Evolutionary conservation across 2,888 invertebrate species (phyloP).

Genomic region (Noctua janthina): DNA sequence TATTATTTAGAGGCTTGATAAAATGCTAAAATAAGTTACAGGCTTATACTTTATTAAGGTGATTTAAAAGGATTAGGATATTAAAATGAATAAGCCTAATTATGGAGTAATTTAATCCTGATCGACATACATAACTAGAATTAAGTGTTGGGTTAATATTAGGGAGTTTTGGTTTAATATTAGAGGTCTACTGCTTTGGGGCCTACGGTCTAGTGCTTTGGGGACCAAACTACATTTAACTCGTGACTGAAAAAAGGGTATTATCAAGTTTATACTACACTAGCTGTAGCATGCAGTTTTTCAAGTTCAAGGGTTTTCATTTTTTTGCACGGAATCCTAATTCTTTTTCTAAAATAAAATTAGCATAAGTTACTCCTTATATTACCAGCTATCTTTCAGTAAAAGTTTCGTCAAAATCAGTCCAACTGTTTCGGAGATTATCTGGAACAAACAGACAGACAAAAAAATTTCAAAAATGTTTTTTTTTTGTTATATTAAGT

Average conservation of each 20-base stretch:
- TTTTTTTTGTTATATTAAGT: no score
- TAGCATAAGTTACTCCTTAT: no score
- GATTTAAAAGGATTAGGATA: constrained; percentile 63
- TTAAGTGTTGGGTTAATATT: neutral
- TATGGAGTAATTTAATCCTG: constrained; percentile 49
- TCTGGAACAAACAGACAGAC: no score
- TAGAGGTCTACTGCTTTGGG: neutral
- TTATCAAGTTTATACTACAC: neutral
- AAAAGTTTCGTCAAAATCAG: no score
- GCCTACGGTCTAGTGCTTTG: no score
- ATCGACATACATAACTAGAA: constrained; percentile 7
- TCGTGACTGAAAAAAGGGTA: neutral
- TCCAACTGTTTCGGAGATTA: no score
- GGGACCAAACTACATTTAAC: neutral
- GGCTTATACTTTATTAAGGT: constrained; percentile 65
- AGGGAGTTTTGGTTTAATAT: neutral
- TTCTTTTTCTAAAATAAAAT: no score
- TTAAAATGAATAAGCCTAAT: constrained; percentile 58
- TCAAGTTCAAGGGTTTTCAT: no score
- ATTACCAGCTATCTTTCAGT: no score
- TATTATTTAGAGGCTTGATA: constrained; percentile 86
- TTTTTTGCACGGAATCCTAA: no score
- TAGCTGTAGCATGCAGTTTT: no score
- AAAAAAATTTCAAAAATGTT: no score
- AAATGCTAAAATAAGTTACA: constrained; percentile 74